Percentiles rank a stretch among this genome's conserved stretches.
Conservation (phyloP, 64 coral and sea anemone species). For the Catalaphyllia jardinei region DNA sequence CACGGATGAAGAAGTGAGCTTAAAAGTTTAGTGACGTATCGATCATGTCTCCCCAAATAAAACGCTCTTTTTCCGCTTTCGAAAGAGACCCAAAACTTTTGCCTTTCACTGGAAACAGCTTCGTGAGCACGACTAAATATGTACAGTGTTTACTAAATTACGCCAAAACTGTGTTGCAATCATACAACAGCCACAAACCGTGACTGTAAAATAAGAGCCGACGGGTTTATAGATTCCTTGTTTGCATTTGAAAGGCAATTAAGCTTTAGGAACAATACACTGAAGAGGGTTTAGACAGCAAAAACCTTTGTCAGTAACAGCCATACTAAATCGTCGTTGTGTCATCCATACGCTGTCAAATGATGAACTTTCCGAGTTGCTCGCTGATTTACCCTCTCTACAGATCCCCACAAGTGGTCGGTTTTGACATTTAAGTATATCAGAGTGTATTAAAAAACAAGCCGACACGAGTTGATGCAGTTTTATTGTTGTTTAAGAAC, state of each 20-base stretch:
- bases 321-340: not conserved
- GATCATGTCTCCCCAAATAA: no score
- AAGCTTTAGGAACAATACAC: conserved; percentile 4
- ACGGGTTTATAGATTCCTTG: not conserved
- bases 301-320: not conserved
- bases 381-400: not conserved
- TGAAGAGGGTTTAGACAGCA: conserved; percentile 3
- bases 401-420: not conserved
- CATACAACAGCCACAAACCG: not conserved
- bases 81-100: not conserved
- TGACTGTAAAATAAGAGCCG: conserved; percentile 8
- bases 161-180: not conserved
- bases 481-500: not conserved
- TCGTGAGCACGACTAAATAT: not conserved
- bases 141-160: not conserved
- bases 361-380: not conserved
- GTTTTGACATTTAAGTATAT: no score
- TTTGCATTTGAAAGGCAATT: conserved; percentile 54
- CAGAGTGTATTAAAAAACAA: no score
- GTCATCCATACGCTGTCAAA: not conserved
- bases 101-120: not conserved
- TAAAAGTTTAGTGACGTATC: no score
- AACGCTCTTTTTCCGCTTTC: not conserved
- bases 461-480: no score
- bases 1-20: no score